A percentile compares a stretch with the other conserved stretches of the same genome.
Evolutionary conservation across 2,113 vertebrate genomes (phyloP).

Genomic region (Larimichthys polyactis): DNA sequence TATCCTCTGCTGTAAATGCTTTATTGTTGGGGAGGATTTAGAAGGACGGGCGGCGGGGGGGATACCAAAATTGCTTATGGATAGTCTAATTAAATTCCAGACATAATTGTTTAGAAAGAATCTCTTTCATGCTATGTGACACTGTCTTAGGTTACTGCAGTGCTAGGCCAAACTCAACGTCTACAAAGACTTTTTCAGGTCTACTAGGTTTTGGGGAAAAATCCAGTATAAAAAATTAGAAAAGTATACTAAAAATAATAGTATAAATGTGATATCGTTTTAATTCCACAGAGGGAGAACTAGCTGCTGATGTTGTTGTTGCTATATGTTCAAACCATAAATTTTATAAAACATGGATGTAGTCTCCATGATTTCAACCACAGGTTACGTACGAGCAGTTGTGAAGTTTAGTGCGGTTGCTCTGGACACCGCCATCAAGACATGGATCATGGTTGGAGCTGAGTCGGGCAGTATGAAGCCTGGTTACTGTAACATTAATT

Average conservation of each 20-base stretch:
- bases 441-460: too few species aligned
- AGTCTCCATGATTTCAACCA: too few species aligned
- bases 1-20: slow-evolving; percentile 21
- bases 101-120: slow-evolving; percentile 13
- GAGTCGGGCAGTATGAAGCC: too few species aligned
- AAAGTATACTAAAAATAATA: background rate
- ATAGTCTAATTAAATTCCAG: slow-evolving; percentile 56
- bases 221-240: background rate
- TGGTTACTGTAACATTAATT: too few species aligned
- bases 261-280: background rate
- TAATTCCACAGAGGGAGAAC: background rate
- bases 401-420: too few species aligned
- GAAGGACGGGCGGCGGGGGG: background rate
- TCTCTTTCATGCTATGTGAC: background rate
- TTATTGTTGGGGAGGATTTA: slow-evolving; percentile 28
- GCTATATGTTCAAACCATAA: too few species aligned
- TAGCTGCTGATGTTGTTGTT: background rate
- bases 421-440: too few species aligned
- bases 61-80: slow-evolving; percentile 26
- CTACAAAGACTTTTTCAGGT: background rate
- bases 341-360: too few species aligned
- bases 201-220: background rate
- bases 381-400: too few species aligned
- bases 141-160: slow-evolving; percentile 24
- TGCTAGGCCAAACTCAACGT: background rate